phyloP scores from a whole-genome alignment of 2,888 invertebrate genomes.

The Helicoverpa assulta region DNA sequence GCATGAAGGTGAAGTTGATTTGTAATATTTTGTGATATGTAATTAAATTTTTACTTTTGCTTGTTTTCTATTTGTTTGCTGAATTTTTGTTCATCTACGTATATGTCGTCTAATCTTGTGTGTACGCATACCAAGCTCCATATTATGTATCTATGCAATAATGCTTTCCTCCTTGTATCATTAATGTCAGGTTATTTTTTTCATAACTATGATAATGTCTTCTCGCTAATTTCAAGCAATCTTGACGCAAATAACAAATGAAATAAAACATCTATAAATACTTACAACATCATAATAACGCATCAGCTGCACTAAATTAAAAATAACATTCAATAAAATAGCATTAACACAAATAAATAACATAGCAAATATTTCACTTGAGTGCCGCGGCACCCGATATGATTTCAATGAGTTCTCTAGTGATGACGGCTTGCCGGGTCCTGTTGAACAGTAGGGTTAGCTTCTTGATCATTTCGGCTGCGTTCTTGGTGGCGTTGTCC shows the following conservation, averaged over 20 bases:
- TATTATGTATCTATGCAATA: too few relatives aligned
- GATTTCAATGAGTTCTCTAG: conserved; percentile 96
- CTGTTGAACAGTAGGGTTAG: conserved; percentile 94
- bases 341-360: background rate
- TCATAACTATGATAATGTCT: background rate
- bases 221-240: background rate
- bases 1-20: conserved; percentile 26
- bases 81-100: background rate
- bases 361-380: conserved; percentile 69
- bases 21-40: conserved; percentile 47
- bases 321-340: background rate
- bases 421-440: conserved; percentile 96
- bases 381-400: conserved; percentile 96
- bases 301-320: background rate
- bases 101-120: too few relatives aligned
- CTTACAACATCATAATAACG: background rate
- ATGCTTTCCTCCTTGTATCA: too few relatives aligned
- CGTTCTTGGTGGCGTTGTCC: conserved; percentile 96
- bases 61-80: conserved; percentile 24
- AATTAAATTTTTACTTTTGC: conserved; percentile 46
- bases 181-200: too few relatives aligned
- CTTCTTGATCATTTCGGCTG: conserved; percentile 94
- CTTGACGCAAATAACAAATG: too few relatives aligned
- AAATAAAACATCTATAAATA: background rate
- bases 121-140: too few relatives aligned